Percentiles rank a stretch among this genome's conserved stretches.
These are phyloP conservation scores for Anguilla pacifica DNA, from an alignment of 2,797 vertebrate genomes.

Conservation along the genomic window DNA sequence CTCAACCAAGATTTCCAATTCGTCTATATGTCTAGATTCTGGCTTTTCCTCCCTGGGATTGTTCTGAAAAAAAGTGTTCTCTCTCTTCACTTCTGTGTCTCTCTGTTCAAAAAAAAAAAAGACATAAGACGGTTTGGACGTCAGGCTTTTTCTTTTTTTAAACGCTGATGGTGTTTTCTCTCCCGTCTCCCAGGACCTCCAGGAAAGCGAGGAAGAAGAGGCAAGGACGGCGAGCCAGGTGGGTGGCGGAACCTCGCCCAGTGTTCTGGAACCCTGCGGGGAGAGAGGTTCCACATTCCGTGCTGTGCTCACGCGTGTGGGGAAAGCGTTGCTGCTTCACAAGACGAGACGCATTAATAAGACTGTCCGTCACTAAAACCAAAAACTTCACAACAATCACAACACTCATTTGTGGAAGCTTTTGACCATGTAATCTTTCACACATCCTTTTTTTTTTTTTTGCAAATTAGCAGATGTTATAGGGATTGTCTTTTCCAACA, in stretches of 20 bases:
- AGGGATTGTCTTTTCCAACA: background rate
- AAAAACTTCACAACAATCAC: background rate
- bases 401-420: background rate
- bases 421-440: background rate
- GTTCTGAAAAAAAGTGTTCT: background rate
- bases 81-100: background rate
- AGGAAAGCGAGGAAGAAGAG: slow-evolving; percentile 10
- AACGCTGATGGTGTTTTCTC: background rate
- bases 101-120: background rate
- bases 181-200: background rate
- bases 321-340: background rate
- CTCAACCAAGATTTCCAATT: too few species aligned
- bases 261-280: too few species aligned
- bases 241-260: background rate
- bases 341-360: background rate
- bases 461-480: background rate
- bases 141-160: background rate
- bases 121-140: background rate
- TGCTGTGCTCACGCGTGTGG: background rate
- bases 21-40: too few species aligned
- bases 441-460: background rate
- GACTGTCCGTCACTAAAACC: background rate
- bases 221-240: slow-evolving; percentile 11
- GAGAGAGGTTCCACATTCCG: background rate
- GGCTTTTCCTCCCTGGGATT: too few species aligned